Conservation (phyloP, 1,140 invertebrate species). For the Caenorhabditis briggsae region DNA sequence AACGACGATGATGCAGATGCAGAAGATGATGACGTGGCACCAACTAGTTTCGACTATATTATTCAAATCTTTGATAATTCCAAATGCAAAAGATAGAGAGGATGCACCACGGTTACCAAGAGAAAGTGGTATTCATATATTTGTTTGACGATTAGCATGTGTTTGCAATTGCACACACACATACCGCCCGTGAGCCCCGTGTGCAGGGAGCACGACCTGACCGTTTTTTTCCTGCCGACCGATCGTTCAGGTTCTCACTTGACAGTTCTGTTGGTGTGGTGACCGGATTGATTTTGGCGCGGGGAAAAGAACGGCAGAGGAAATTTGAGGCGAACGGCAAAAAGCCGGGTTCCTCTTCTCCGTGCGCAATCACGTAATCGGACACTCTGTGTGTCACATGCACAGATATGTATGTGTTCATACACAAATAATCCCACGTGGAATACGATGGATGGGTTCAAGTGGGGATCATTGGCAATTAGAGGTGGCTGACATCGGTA, state of each 20-base stretch:
- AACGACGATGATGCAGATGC: too few relatives aligned
- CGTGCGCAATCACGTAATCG: slow-evolving; percentile 42
- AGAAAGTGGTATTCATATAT: not conserved
- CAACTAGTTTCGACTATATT: too few relatives aligned
- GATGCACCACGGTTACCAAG: not conserved
- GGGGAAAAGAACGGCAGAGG: not conserved
- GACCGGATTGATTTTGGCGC: slow-evolving; percentile 17
- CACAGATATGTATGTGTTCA: too few relatives aligned
- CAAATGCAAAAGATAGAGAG: not conserved
- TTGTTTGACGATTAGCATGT: slow-evolving; percentile 44
- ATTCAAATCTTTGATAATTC: too few relatives aligned
- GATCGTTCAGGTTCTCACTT: slow-evolving; percentile 34
- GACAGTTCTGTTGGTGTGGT: not conserved
- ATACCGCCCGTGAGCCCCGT: not conserved
- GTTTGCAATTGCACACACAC: not conserved
- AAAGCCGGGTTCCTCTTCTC: not conserved
- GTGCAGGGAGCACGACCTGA: slow-evolving; percentile 25
- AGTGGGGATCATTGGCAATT: not conserved
- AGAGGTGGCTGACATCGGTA: not conserved
- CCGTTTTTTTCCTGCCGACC: not conserved
- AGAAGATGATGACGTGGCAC: too few relatives aligned
- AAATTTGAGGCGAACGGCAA: slow-evolving; percentile 6
- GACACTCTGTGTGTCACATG: not conserved
- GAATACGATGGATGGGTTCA: too few relatives aligned
- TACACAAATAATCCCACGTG: too few relatives aligned